Conservation (phyloP, 1,140 invertebrate genomes). For the Mercenaria mercenaria region DNA sequence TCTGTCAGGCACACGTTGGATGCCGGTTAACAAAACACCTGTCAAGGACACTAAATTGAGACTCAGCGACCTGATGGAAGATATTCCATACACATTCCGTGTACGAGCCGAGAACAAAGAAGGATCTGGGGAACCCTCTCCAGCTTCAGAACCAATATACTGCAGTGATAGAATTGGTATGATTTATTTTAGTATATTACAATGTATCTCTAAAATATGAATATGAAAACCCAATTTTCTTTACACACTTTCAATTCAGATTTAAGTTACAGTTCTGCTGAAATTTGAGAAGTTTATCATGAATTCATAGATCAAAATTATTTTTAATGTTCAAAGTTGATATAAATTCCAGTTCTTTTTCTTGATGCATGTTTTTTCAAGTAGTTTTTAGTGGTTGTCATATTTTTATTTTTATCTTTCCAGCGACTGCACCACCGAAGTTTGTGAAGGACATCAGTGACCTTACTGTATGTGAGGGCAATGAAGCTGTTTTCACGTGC, state of each 20-base stretch:
- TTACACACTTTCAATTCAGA: too few species aligned
- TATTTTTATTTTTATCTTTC: conserved; percentile 34
- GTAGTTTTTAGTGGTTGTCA: too few species aligned
- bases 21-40: conserved; percentile 94
- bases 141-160: conserved; percentile 86
- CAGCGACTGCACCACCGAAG: conserved; percentile 78
- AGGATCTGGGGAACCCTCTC: conserved; percentile 96
- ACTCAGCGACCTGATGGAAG: conserved; percentile 92
- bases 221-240: too few species aligned
- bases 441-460: conserved; percentile 78
- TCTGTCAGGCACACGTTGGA: conserved; percentile 90
- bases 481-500: conserved; percentile 81
- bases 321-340: too few species aligned
- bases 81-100: conserved; percentile 97
- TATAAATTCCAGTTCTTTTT: too few species aligned
- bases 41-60: conserved; percentile 95
- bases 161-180: conserved; percentile 92
- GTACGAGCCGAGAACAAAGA: conserved; percentile 99
- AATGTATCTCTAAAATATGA: too few species aligned
- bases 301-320: too few species aligned
- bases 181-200: too few species aligned
- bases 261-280: too few species aligned
- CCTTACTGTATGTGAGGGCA: conserved; percentile 77
- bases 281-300: too few species aligned
- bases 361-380: too few species aligned